Base-by-base conservation (phyloP, 2,797 vertebrate genomes). In the Numenius phaeopus region DNA sequence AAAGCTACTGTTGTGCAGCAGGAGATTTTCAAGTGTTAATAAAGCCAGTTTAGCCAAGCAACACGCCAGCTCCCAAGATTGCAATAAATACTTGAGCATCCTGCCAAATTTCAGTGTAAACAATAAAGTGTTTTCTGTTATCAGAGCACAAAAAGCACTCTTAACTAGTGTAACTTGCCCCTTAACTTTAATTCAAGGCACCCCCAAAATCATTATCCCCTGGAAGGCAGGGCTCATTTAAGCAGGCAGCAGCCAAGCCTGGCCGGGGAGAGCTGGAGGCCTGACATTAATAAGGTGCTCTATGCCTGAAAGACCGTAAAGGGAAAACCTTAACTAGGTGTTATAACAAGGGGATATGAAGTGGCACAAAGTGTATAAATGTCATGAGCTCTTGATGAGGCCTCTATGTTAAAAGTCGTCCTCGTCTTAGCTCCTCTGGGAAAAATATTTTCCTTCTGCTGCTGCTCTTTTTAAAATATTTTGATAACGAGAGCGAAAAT, bases 251-350 rank as follows among this genome's bases (percentile, higher is more conserved):
- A 91, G 94, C 71, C 90, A 42, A 67, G 75, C 65, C 94, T 44
- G 67, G 77, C 62, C 2, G 0, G 66, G 70, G 84, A 30, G 67
- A 87, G 88, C 88, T 26, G 14, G 9, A 84, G 76, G 85, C 78
- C 72, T 96, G 97, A 93, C 72, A 34, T 97, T 97, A 97, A 97
- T 65, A 97, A 94, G 95, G 94, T 96, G 92, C 92, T 95, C 94
- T 50, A n/a, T 77, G 83, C 92, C 95, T 93, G 78, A 39, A 95
- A 97, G 83, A 54, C 90, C 88, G 39, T 97, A 97, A 98, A 97
- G 96, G 95, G 94, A 94, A 93, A 97, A 83, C 52, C 75, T 96
- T 97, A 96, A 97, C 85, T 97, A 96, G 95, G 97, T 97, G 95
- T 94, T 96, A 95, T 52, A 96, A 94, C 88, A 67, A 95, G 90